Conservation (phyloP, 2,113 vertebrate species). For the Meriones unguiculatus region DNA sequence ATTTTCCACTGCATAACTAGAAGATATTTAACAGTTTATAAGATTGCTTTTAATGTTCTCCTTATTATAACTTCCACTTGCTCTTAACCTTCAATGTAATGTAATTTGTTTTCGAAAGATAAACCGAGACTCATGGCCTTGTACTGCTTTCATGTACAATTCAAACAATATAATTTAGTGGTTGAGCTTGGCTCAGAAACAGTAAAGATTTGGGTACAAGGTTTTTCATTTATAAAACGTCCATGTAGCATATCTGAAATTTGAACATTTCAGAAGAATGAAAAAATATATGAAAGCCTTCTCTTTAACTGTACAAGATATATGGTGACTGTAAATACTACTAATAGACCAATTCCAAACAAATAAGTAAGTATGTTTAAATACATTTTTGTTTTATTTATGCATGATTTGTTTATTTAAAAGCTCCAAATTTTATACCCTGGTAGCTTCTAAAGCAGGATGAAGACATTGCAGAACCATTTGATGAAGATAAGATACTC, state of each 20-base stretch:
- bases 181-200: slow-evolving; percentile 10
- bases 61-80: neutral
- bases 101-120: neutral
- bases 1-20: neutral
- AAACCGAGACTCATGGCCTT: neutral
- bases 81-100: slow-evolving; percentile 47
- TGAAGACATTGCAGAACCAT: neutral
- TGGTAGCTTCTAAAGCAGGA: neutral
- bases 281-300: neutral
- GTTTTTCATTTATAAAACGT: neutral
- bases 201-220: slow-evolving; percentile 3
- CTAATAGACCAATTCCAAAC: neutral
- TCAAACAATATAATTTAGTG: slow-evolving; percentile 35
- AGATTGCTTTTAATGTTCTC: neutral
- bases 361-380: neutral
- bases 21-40: neutral
- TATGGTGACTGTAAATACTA: neutral
- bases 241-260: neutral
- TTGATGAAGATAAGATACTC: neutral
- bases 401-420: slow-evolving; percentile 12
- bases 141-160: neutral
- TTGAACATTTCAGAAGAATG: slow-evolving; percentile 9
- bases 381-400: neutral
- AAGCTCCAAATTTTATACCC: neutral
- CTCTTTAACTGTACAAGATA: neutral